phyloP scores from a whole-genome alignment of 1,140 invertebrate genomes.

The Hylyphantes graminicola region DNA sequence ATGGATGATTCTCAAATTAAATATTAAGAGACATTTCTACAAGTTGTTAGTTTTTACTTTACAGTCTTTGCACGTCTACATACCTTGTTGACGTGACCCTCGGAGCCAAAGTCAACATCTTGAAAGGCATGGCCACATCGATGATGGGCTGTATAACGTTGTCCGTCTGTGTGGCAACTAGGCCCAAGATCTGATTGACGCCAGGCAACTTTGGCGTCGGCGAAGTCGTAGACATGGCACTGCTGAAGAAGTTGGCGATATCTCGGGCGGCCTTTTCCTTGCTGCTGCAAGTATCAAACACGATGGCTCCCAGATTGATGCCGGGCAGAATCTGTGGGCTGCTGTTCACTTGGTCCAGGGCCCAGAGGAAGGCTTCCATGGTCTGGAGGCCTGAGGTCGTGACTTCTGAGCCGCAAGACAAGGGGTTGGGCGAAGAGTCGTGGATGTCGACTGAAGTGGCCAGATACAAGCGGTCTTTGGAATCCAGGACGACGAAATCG shows the following conservation, averaged over 20 bases:
- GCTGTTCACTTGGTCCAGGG: constrained; percentile 69
- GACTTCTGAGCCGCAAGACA: constrained; percentile 63
- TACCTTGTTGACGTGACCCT: constrained; percentile 57
- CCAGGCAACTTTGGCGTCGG: constrained; percentile 61
- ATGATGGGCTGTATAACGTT: constrained; percentile 60
- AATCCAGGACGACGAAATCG: constrained; percentile 56
- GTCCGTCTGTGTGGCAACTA: constrained; percentile 61
- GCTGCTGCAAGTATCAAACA: constrained; percentile 65
- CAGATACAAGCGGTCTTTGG: constrained; percentile 62
- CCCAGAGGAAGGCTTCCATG: constrained; percentile 71
- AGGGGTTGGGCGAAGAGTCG: constrained; percentile 60
- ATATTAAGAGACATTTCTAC: no score
- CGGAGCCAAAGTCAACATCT: constrained; percentile 63
- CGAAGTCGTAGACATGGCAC: constrained; percentile 49
- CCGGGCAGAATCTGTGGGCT: constrained; percentile 64
- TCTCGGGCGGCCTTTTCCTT: constrained; percentile 64
- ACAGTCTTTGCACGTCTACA: no score
- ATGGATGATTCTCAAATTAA: not conserved
- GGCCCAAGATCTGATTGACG: constrained; percentile 62
- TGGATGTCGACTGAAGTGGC: constrained; percentile 64
- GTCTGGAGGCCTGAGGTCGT: constrained; percentile 64
- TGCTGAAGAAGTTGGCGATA: constrained; percentile 63
- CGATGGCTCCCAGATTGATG: constrained; percentile 64
- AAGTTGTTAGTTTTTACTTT: no score
- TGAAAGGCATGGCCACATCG: constrained; percentile 62